Conservation (phyloP, 2,797 vertebrate genomes). For the Coregonus ussuriensis region DNA sequence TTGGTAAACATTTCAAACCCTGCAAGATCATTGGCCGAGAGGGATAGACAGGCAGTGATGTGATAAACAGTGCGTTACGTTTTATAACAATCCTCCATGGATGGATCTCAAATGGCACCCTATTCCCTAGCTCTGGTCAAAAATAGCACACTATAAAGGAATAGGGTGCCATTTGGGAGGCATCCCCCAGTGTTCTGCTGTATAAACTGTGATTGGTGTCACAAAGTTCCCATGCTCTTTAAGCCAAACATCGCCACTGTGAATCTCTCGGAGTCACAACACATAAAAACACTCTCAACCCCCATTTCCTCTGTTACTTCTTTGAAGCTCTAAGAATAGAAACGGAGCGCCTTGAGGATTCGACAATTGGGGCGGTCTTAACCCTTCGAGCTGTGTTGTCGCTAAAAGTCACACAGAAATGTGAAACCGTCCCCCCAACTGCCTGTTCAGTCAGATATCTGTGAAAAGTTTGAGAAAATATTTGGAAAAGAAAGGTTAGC, state of each 20-base stretch:
- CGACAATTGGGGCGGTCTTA: neutral
- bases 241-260: constrained; percentile 18
- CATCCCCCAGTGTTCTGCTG: neutral
- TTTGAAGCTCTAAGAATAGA: constrained; percentile 12
- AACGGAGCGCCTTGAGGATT: neutral
- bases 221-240: constrained; percentile 59
- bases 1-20: neutral
- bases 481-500: neutral
- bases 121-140: neutral
- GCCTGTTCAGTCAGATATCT: neutral
- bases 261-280: neutral
- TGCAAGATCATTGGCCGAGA: neutral
- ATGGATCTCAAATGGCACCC: neutral
- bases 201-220: constrained; percentile 26
- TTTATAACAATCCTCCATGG: neutral
- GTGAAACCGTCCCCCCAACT: neutral
- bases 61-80: neutral
- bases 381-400: neutral
- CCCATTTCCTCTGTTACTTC: constrained; percentile 6
- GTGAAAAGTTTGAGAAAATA: constrained; percentile 20
- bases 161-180: neutral
- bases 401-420: neutral
- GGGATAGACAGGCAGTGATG: neutral
- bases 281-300: neutral
- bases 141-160: neutral